A percentile compares a stretch with the other conserved stretches of the same genome.
These are phyloP conservation scores for Yponomeuta evonymella DNA, from an alignment of 2,888 invertebrate species.

Conservation along the genomic window DNA sequence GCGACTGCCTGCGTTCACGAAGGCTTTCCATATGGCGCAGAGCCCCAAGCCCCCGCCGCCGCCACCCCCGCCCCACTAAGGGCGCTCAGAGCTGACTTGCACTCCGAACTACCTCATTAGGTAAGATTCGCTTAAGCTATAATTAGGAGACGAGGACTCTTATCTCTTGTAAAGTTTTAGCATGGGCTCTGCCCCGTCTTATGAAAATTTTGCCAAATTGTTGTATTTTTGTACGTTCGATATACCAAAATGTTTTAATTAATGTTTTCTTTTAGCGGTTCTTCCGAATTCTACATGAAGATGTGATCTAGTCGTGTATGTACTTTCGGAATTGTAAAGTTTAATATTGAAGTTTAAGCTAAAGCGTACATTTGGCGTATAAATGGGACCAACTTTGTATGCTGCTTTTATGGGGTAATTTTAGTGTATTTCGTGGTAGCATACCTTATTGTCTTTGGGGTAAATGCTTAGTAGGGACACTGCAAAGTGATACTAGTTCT, in stretches of 20 bases:
- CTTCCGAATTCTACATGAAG: slow-evolving; percentile 74
- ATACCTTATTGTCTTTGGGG: slow-evolving; percentile 1
- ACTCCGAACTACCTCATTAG: slow-evolving; percentile 70
- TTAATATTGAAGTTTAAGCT: slow-evolving; percentile 67
- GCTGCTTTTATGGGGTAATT: slow-evolving; percentile 36
- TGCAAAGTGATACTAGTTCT: slow-evolving; percentile 11
- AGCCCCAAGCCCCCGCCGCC: slow-evolving; percentile 65
- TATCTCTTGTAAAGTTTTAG: slow-evolving; percentile 2
- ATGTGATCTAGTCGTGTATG: slow-evolving; percentile 76
- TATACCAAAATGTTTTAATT: slow-evolving; percentile 63
- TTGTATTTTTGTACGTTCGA: slow-evolving; percentile 62
- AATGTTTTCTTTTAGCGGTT: not conserved
- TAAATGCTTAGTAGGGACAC: not conserved
- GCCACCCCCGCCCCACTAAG: slow-evolving; percentile 62
- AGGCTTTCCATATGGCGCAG: slow-evolving; percentile 65
- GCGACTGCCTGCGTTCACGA: slow-evolving; percentile 66
- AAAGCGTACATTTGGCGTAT: slow-evolving; percentile 62
- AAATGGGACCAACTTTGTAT: slow-evolving; percentile 72
- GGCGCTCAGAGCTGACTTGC: not conserved
- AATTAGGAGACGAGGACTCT: slow-evolving; percentile 23
- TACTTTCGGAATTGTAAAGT: slow-evolving; percentile 73
- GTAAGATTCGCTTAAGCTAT: slow-evolving; percentile 69
- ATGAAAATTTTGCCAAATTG: slow-evolving; percentile 61
- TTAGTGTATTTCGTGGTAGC: not conserved
- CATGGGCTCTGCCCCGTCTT: slow-evolving; percentile 32